phyloP scores from a whole-genome alignment of 2,113 vertebrate genomes.

The Myodes glareolus region DNA sequence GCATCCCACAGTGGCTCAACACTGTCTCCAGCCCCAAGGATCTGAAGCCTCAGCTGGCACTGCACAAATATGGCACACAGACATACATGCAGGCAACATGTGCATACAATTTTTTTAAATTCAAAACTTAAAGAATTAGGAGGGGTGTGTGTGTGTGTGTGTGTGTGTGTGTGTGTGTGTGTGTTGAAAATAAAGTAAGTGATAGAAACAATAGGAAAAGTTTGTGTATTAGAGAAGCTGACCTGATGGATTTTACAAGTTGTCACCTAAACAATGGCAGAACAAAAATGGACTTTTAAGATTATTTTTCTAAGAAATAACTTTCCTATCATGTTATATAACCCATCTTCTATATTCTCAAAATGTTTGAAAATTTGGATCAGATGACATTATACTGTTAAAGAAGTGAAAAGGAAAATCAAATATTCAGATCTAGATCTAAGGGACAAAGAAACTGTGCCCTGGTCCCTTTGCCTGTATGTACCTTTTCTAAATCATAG shows the following conservation, averaged over 20 bases:
- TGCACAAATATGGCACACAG: not conserved
- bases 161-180: not conserved
- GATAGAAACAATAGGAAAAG: not conserved
- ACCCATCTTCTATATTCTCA: not conserved
- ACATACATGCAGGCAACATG: not conserved
- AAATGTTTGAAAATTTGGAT: not conserved
- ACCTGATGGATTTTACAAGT: not conserved
- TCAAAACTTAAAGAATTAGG: not conserved
- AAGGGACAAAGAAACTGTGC: not conserved
- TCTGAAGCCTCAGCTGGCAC: not conserved
- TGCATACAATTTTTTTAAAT: not conserved
- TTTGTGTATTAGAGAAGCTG: not conserved
- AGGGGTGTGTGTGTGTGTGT: not conserved
- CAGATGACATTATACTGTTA: not conserved
- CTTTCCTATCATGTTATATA: not conserved
- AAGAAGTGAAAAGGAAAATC: not conserved
- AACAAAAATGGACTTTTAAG: not conserved
- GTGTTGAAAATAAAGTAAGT: not conserved
- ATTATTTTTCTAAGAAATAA: not conserved
- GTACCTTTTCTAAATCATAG: not conserved
- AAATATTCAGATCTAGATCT: not conserved
- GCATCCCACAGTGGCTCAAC: not conserved
- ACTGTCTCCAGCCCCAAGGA: not conserved
- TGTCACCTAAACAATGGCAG: not conserved
- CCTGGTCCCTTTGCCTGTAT: not conserved